A percentile compares a stretch with the other conserved stretches of the same genome.
Conservation (phyloP, 2,797 vertebrate species). For the Pangasius macronema region DNA sequence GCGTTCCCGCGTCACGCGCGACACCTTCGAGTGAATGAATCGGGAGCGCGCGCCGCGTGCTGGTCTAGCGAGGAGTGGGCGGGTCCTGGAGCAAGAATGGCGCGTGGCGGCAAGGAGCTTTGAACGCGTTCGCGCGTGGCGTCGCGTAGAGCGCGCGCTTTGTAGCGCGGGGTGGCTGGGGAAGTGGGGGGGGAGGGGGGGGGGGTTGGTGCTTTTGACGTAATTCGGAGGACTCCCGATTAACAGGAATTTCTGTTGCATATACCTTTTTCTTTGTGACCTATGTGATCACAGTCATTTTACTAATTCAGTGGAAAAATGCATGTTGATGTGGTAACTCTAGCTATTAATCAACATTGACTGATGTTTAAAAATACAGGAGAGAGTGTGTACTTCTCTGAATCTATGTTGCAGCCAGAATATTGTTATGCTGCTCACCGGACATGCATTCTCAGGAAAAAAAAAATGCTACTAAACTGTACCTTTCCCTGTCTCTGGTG, state of each 20-base stretch:
- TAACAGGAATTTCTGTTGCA: background rate
- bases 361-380: background rate
- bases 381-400: background rate
- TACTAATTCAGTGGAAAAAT: background rate
- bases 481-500: background rate
- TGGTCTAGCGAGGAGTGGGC: conserved; percentile 49
- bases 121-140: conserved; percentile 53
- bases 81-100: conserved; percentile 50
- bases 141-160: conserved; percentile 48
- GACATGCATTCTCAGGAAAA: background rate
- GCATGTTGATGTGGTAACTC: background rate
- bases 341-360: background rate
- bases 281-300: background rate
- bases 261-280: background rate
- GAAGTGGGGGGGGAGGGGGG: background rate
- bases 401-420: background rate
- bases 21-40: conserved; percentile 67
- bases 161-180: background rate
- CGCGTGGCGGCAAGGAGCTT: conserved; percentile 57
- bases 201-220: conserved; percentile 6
- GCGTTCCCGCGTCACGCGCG: conserved; percentile 54
- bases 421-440: background rate
- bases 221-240: conserved; percentile 46
- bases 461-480: background rate
- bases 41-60: conserved; percentile 51